Percentiles rank a stretch among this genome's conserved stretches.
Evolutionary conservation across 2,797 vertebrate species (phyloP).

Genomic region (Chiroxiphia lanceolata): DNA sequence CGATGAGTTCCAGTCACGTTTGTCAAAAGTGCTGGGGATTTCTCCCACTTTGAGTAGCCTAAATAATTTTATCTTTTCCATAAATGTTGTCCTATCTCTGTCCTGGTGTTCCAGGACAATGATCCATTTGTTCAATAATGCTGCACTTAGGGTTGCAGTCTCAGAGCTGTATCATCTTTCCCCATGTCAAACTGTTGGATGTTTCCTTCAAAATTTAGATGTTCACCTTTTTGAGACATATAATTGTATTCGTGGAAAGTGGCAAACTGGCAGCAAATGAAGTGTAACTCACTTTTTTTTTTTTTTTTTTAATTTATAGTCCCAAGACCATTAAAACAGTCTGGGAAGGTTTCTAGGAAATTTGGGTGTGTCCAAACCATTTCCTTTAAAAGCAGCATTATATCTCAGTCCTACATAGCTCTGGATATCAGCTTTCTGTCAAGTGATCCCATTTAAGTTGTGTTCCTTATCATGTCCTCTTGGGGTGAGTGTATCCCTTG

Average conservation of each 20-base stretch:
- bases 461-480: background rate
- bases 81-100: background rate
- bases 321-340: background rate
- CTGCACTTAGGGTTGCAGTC: fast-evolving
- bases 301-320: too few species aligned
- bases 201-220: background rate
- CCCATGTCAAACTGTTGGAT: background rate
- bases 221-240: background rate
- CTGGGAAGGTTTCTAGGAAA: background rate
- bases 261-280: background rate
- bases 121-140: background rate
- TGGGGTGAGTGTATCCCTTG: background rate
- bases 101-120: background rate
- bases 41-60: background rate
- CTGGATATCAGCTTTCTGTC: background rate
- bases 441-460: background rate
- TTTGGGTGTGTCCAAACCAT: background rate
- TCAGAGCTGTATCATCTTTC: background rate
- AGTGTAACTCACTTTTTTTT: background rate
- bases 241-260: background rate
- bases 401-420: background rate
- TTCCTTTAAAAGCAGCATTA: background rate
- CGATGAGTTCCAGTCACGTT: background rate
- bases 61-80: background rate
- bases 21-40: background rate